These are phyloP conservation scores for Bugulina stolonifera DNA, from an alignment of 2,888 invertebrate genomes.

Conservation along the genomic window DNA sequence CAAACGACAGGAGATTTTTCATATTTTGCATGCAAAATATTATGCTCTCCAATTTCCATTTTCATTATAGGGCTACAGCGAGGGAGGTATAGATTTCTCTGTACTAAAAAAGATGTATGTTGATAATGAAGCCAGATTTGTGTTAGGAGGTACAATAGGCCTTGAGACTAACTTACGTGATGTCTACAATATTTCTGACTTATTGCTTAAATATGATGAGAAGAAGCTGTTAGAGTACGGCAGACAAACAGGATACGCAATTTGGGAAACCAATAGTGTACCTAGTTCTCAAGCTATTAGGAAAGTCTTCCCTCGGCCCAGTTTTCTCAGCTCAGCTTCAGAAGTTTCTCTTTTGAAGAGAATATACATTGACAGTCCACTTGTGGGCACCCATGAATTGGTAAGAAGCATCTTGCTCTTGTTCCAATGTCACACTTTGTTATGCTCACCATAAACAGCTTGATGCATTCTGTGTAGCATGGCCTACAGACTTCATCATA, in stretches of 20 bases:
- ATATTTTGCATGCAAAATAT: too few relatives aligned
- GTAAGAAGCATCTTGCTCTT: conserved; percentile 48
- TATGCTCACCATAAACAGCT: too few relatives aligned
- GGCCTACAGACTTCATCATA: too few relatives aligned
- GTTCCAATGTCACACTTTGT: too few relatives aligned
- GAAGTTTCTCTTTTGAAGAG: conserved; percentile 65
- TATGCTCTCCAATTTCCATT: neutral
- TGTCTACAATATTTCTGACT: conserved; percentile 20
- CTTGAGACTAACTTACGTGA: neutral
- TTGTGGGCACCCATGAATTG: conserved; percentile 63
- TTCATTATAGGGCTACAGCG: neutral
- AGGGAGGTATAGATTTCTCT: neutral
- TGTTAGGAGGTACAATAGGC: neutral
- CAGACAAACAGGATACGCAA: neutral
- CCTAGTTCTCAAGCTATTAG: conserved; percentile 67
- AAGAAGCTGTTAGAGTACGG: neutral
- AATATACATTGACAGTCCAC: conserved; percentile 68
- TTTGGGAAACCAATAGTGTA: conserved; percentile 71
- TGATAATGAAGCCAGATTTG: neutral
- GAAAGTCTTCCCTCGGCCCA: conserved; percentile 67
- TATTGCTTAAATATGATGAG: neutral
- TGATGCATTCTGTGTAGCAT: too few relatives aligned
- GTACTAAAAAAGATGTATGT: neutral
- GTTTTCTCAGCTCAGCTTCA: conserved; percentile 57
- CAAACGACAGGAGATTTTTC: too few relatives aligned